phyloP scores from a whole-genome alignment of 2,888 invertebrate genomes.

The Megastigmus dorsalis region DNA sequence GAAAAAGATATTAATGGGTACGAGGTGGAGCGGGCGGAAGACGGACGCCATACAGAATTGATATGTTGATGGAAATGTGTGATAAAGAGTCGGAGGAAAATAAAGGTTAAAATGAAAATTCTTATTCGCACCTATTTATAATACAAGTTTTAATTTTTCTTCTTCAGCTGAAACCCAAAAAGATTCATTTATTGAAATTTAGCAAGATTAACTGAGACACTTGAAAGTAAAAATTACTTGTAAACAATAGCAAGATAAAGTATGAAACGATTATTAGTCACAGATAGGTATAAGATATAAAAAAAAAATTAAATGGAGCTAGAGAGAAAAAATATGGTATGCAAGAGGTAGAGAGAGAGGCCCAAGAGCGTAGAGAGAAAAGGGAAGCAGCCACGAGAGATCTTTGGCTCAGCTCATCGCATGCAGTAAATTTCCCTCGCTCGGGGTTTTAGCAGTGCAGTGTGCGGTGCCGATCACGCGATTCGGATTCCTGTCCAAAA shows the following conservation, averaged over 20 bases:
- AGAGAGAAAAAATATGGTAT: neutral
- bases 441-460: constrained; percentile 56
- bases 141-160: no score
- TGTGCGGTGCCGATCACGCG: constrained; percentile 65
- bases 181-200: no score
- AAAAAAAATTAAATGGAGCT: neutral
- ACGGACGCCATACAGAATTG: neutral
- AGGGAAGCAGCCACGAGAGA: constrained; percentile 50
- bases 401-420: constrained; percentile 64
- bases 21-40: neutral
- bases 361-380: constrained; percentile 14
- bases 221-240: no score
- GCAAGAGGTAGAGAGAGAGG: neutral
- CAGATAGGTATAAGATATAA: neutral
- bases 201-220: no score
- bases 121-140: no score
- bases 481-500: constrained; percentile 60
- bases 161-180: no score
- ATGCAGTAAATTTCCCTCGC: constrained; percentile 69
- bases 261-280: neutral
- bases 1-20: neutral
- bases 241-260: no score
- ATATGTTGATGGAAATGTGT: neutral
- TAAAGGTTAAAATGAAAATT: no score
- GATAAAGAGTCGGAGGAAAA: neutral